phyloP scores from a whole-genome alignment of 1,140 invertebrate species.

The Forficula auricularia region DNA sequence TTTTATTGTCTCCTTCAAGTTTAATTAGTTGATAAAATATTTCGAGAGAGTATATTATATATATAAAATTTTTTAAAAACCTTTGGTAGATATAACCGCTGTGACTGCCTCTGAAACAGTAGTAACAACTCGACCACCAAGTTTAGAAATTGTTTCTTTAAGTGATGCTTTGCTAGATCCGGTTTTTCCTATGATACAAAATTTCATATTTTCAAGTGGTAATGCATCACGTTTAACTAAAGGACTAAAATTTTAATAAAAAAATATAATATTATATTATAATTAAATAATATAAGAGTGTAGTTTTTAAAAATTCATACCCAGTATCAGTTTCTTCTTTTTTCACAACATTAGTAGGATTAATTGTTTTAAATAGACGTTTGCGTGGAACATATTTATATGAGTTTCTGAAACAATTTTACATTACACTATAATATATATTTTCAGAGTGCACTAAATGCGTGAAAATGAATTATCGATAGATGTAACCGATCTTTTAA shows the following conservation, averaged over 20 bases:
- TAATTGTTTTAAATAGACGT: not conserved
- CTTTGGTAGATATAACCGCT: constrained; percentile 56
- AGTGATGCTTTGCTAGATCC: constrained; percentile 39
- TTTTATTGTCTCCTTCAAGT: too few relatives aligned
- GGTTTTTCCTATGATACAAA: constrained; percentile 50
- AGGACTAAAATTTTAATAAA: constrained; percentile 28
- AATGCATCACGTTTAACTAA: constrained; percentile 37
- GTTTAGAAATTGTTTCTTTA: constrained; percentile 45
- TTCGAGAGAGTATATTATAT: too few relatives aligned
- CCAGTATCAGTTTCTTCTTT: constrained; percentile 29
- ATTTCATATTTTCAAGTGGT: constrained; percentile 61
- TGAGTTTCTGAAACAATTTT: not conserved
- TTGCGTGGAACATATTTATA: not conserved
- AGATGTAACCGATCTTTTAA: too few relatives aligned
- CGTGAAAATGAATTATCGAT: too few relatives aligned
- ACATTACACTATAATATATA: too few relatives aligned
- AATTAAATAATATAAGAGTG: constrained; percentile 10
- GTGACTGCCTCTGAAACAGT: constrained; percentile 46
- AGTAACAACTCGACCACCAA: constrained; percentile 55
- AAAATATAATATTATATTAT: constrained; percentile 8
- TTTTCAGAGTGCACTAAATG: too few relatives aligned
- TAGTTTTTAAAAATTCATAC: constrained; percentile 17
- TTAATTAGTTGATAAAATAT: too few relatives aligned
- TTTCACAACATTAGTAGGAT: constrained; percentile 29
- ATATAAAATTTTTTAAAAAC: too few relatives aligned